Evolutionary conservation across 1,140 invertebrate genomes (phyloP).

Genomic region (Diachasmimorpha longicaudata): DNA sequence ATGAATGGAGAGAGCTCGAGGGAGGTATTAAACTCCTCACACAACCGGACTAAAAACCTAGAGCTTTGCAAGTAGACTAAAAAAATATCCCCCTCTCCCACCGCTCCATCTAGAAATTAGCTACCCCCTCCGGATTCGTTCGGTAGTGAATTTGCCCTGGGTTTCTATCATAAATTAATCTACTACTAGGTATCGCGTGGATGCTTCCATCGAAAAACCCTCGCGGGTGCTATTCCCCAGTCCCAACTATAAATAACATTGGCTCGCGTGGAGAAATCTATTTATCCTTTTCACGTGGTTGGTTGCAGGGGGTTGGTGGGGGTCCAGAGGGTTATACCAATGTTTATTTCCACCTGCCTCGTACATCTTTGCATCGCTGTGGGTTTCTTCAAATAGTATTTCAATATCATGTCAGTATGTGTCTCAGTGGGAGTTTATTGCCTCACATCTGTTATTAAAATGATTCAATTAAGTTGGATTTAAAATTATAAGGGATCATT

Average conservation of each 20-base stretch:
- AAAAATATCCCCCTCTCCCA: neutral
- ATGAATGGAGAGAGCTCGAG: neutral
- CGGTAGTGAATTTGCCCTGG: neutral
- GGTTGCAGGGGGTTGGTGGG: neutral
- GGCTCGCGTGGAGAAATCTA: conserved; percentile 10
- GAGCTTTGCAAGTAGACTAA: neutral
- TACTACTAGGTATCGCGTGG: conserved; percentile 8
- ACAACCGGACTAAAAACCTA: neutral
- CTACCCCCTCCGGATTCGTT: neutral
- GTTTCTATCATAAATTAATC: conserved; percentile 5
- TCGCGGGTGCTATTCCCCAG: conserved; percentile 1
- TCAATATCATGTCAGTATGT: neutral
- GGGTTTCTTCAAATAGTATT: conserved; percentile 4
- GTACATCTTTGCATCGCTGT: neutral
- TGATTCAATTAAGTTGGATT: neutral
- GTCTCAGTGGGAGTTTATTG: neutral
- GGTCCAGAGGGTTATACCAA: neutral
- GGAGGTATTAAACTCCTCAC: neutral
- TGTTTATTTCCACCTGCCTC: conserved; percentile 6
- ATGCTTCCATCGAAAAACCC: neutral
- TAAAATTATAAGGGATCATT: neutral
- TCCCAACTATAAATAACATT: conserved; percentile 2
- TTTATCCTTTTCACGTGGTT: neutral
- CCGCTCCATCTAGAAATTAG: conserved; percentile 2
- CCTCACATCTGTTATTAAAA: neutral